Conservation (phyloP, 1,140 invertebrate species). For the Chironomus striatipennis region DNA sequence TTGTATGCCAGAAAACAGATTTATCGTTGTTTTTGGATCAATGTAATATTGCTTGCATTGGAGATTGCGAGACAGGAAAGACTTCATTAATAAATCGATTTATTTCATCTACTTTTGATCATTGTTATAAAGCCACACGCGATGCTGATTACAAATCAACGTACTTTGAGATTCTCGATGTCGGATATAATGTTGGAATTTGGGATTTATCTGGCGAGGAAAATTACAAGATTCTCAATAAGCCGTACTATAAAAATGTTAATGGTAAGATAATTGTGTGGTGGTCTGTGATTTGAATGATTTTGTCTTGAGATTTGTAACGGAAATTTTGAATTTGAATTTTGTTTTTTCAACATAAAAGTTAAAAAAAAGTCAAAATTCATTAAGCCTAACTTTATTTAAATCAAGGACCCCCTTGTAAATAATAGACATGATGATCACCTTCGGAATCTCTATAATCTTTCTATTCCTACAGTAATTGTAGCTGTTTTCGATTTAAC, state of each 20-base stretch:
- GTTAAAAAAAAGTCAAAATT: too few species aligned
- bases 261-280: not conserved
- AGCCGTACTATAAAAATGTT: constrained; percentile 1
- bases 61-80: not conserved
- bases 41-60: not conserved
- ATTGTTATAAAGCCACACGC: not conserved
- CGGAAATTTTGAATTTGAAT: not conserved
- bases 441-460: too few species aligned
- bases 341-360: not conserved
- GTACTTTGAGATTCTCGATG: not conserved
- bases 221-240: not conserved
- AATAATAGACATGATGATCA: too few species aligned
- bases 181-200: not conserved
- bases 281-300: too few species aligned
- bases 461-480: not conserved
- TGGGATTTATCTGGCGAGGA: not conserved
- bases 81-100: constrained; percentile 16
- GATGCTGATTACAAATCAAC: not conserved
- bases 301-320: too few species aligned
- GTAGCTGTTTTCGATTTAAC: constrained; percentile 3
- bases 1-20: constrained; percentile 7
- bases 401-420: too few species aligned
- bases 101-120: not conserved
- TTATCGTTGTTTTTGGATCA: not conserved
- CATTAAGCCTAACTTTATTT: too few species aligned